These are phyloP conservation scores for Chrysopilus asiliformis DNA, from an alignment of 2,888 invertebrate species.

Conservation along the genomic window DNA sequence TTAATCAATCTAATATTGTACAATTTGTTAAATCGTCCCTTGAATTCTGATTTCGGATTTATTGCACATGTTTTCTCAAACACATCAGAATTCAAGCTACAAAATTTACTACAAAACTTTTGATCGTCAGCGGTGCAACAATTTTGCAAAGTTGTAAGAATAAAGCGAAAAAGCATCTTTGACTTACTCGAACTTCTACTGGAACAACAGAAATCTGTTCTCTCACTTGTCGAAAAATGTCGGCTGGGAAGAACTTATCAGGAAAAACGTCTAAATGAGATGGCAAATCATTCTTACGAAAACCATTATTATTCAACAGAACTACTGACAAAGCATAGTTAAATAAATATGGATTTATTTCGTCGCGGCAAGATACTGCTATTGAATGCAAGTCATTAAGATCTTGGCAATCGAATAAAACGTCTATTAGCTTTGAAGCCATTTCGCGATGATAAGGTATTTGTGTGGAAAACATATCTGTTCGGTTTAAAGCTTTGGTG, in stretches of 20 bases:
- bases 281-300: conserved; percentile 42
- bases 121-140: too few relatives aligned
- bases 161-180: too few relatives aligned
- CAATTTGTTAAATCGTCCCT: too few relatives aligned
- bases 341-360: conserved; percentile 59
- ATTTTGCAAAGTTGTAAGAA: too few relatives aligned
- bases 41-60: too few relatives aligned
- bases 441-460: conserved; percentile 52
- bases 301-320: conserved; percentile 39
- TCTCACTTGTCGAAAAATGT: conserved; percentile 48
- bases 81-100: too few relatives aligned
- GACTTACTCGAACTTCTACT: conserved; percentile 29
- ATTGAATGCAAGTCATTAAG: conserved; percentile 51
- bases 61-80: too few relatives aligned
- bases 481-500: not conserved
- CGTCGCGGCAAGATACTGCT: conserved; percentile 49
- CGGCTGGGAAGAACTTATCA: conserved; percentile 59
- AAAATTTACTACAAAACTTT: too few relatives aligned
- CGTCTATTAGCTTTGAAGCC: conserved; percentile 50
- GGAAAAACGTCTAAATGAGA: conserved; percentile 60
- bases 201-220: conserved; percentile 49
- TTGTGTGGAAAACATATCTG: conserved; percentile 48
- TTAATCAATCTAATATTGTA: too few relatives aligned
- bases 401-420: conserved; percentile 45
- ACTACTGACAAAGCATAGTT: conserved; percentile 60